Base-by-base conservation (phyloP, 1,140 invertebrate species). In the Odontomachus brunneus region DNA sequence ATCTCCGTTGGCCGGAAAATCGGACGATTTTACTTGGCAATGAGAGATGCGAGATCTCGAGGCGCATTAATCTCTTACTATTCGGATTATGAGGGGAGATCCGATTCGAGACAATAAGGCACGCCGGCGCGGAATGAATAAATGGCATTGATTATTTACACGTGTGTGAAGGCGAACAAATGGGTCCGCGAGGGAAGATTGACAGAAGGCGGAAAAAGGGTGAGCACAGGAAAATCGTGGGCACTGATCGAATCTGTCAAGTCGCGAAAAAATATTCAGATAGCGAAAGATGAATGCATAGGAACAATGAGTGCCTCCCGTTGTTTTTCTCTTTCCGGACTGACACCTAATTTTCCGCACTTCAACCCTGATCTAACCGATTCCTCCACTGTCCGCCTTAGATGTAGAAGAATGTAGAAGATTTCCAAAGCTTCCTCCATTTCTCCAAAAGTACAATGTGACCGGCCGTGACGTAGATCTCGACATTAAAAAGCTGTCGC, bases 261-360 rank as follows among this genome's bases (percentile, higher is more conserved):
- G 74, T 49, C 44, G 65, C 84, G 85, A 87, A 88, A 88, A 88
- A 88, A 87, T 87, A 88, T 59, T 76, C 57, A 59, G 66, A 81
- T 48, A 63, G 44, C 48, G 86, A 82, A 76, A 80, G 83, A 84
- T 86, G 87, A 83, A 88, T 84, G 88, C 82, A 75, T 71, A 60
- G 82, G 82, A 83, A 85, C 84, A 89, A 87, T 84, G 86, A 91
- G 78, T 53, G 57, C 60, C 69, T 38, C 14, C 53, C 65, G 51
- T 44, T 76, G 59, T 83, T 85, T 83, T 85, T 84, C 62, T 83
- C 26, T 24, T 38, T 67, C 26, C 62, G 81, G 81, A 57, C 84
- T 85, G 89, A 91, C 89, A 91, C 87, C 87, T 91, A 91, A 91
- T 90, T 91, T 90, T 88, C 90, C 89, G 88, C 90, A 89, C 88